Base-by-base conservation (phyloP, 2,888 invertebrate species). In the Apamea crenata region DNA sequence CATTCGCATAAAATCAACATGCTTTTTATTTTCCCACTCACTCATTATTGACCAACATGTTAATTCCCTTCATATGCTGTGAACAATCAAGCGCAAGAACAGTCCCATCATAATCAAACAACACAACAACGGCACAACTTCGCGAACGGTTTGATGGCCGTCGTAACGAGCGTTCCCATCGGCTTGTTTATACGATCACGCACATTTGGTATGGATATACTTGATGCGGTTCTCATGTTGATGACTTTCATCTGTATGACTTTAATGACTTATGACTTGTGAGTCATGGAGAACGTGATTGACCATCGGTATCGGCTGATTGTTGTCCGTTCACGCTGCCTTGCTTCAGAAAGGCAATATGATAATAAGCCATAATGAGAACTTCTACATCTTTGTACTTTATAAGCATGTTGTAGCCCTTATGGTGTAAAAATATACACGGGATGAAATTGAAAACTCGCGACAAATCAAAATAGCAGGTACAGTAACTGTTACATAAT, bases 141-240 rank as follows among this genome's bases (percentile, higher is more conserved):
- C 44, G 73, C 82, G 80, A 81, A 69, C 74, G 78, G 72, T 80
- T 84, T 82, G 88, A 87, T 87, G 36, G 78, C 80, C 21, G 65
- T 71, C 72, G 12, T 85, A 50, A 82, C 44, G 68, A 69, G 8
- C 59, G 81, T 85, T 82, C 82, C 82, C 82, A 82, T 65, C 85
- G 73, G 1, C 0, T 29, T 82, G 82, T 82, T 84, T 82, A 82
- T 81, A 85, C 85, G 53, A 69, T 29, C 16, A 29, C 4, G 67
- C 53, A 85, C 84, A 86, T 87, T 92, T 92, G 93, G 88, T 86
- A 88, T 82, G 87, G 77, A 93, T 93, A 87, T 84, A 80, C 88
- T 87, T 87, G 84, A 88, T 90, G 90, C 80, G 89, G 91, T 91
- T 91, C 93, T 90, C 92, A 92, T 92, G 78, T 86, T 85, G 90